Evolutionary conservation across 2,888 invertebrate species (phyloP).

Genomic region (Coenonympha arcania): DNA sequence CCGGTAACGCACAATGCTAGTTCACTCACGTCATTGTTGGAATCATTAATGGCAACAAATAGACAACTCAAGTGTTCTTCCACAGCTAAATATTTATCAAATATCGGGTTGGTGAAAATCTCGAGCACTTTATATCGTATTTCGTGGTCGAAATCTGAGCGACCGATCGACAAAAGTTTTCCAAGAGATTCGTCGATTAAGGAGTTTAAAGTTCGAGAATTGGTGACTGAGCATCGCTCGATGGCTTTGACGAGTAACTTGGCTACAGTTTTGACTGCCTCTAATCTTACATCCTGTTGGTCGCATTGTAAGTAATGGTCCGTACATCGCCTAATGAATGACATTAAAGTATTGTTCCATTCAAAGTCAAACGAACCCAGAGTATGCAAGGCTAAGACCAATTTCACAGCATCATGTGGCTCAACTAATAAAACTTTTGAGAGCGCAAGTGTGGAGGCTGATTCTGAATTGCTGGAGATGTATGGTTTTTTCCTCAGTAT

Average conservation of each 20-base stretch:
- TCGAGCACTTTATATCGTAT: constrained; percentile 93
- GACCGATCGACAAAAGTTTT: constrained; percentile 91
- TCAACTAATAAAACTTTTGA: constrained; percentile 67
- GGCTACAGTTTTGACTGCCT: constrained; percentile 95
- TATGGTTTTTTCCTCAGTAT: constrained; percentile 91
- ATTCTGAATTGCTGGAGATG: constrained; percentile 73
- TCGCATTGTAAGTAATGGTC: constrained; percentile 93
- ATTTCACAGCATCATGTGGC: constrained; percentile 83
- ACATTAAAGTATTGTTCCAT: constrained; percentile 88
- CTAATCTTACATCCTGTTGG: constrained; percentile 88
- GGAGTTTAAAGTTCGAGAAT: constrained; percentile 86
- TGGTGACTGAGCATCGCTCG: constrained; percentile 76
- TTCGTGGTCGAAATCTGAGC: constrained; percentile 96
- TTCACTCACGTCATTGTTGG: constrained; percentile 95
- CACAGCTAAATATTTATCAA: constrained; percentile 95
- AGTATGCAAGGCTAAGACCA: constrained; percentile 93
- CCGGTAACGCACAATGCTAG: constrained; percentile 94
- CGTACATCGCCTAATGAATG: constrained; percentile 94
- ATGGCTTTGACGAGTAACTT: constrained; percentile 89
- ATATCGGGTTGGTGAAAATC: constrained; percentile 88
- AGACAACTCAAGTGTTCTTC: constrained; percentile 94
- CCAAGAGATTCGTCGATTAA: constrained; percentile 94
- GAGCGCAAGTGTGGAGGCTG: constrained; percentile 58
- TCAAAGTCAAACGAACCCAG: constrained; percentile 94
- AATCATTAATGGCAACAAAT: constrained; percentile 96